Percentiles rank a stretch among this genome's conserved stretches.
Evolutionary conservation across 2,113 vertebrate species (phyloP).

Genomic region (Nesoenas mayeri): DNA sequence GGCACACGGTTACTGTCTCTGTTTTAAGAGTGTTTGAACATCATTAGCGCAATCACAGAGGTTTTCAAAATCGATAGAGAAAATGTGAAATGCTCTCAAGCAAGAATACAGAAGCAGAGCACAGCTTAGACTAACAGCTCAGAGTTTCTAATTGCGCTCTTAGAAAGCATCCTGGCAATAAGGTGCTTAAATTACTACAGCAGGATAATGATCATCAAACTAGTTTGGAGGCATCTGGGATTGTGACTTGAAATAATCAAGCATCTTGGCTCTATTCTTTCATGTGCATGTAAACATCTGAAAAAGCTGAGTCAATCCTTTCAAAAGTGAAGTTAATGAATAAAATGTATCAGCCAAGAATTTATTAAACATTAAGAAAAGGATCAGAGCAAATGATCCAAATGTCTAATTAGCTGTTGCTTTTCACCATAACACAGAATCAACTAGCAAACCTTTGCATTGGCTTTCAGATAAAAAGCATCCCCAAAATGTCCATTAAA

Average conservation of each 20-base stretch:
- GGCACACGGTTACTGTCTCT: background rate
- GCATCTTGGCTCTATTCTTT: background rate
- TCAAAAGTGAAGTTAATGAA: slow-evolving; percentile 32
- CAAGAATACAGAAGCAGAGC: background rate
- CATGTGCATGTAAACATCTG: background rate
- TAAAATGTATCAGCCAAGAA: slow-evolving; percentile 10
- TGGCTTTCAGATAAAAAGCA: background rate
- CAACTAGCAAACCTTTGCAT: background rate
- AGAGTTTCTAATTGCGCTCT: background rate
- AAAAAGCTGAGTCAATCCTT: background rate
- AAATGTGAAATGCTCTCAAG: background rate
- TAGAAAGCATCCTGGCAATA: background rate
- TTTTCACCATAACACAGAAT: background rate
- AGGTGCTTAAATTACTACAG: background rate
- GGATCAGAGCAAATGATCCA: slow-evolving; percentile 13
- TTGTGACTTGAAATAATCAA: slow-evolving; percentile 6
- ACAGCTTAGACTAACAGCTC: background rate
- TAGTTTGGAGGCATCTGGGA: slow-evolving; percentile 14
- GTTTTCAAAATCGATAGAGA: background rate
- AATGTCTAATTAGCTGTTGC: background rate
- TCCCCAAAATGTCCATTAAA: background rate
- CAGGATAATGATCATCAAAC: slow-evolving; percentile 17
- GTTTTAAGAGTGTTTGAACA: background rate
- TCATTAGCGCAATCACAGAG: background rate
- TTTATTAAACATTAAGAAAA: slow-evolving; percentile 24